Conservation (phyloP, 2,797 vertebrate genomes). For the Neolamprologus multifasciatus region DNA sequence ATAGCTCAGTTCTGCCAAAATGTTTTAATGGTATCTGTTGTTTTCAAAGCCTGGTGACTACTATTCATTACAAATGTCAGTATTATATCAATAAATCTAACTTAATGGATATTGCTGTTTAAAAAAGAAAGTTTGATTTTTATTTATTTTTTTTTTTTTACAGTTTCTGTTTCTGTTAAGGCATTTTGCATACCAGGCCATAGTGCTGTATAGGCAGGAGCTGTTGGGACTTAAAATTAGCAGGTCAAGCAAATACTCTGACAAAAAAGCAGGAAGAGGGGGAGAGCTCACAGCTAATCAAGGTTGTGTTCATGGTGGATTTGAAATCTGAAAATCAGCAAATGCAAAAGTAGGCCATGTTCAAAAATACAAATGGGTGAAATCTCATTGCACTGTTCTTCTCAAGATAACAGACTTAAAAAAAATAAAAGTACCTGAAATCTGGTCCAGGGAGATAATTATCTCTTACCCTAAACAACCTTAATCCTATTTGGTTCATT, state of each 20-base stretch:
- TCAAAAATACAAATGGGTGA: conserved; percentile 14
- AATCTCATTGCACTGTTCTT: background rate
- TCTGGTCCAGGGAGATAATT: conserved; percentile 31
- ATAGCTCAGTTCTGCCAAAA: conserved; percentile 59
- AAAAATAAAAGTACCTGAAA: conserved; percentile 18
- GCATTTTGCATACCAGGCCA: background rate
- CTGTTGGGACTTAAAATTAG: background rate
- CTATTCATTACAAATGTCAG: conserved; percentile 78
- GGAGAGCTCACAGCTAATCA: background rate
- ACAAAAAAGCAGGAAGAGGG: background rate
- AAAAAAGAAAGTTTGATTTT: conserved; percentile 6
- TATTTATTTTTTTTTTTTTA: conserved; percentile 6
- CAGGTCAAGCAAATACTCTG: conserved; percentile 17
- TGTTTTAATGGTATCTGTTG: conserved; percentile 71
- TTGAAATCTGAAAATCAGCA: conserved; percentile 33
- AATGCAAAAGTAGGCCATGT: conserved; percentile 24
- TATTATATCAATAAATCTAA: conserved; percentile 83
- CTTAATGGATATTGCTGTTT: conserved; percentile 49
- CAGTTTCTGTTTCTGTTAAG: background rate
- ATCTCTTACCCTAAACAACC: conserved; percentile 9
- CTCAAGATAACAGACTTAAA: conserved; percentile 21
- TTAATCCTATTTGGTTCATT: conserved; percentile 16
- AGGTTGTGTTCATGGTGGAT: conserved; percentile 10
- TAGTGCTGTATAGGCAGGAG: background rate
- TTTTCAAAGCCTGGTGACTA: conserved; percentile 73